Conservation (phyloP, 2,888 invertebrate species). For the Amphipoea lucens region DNA sequence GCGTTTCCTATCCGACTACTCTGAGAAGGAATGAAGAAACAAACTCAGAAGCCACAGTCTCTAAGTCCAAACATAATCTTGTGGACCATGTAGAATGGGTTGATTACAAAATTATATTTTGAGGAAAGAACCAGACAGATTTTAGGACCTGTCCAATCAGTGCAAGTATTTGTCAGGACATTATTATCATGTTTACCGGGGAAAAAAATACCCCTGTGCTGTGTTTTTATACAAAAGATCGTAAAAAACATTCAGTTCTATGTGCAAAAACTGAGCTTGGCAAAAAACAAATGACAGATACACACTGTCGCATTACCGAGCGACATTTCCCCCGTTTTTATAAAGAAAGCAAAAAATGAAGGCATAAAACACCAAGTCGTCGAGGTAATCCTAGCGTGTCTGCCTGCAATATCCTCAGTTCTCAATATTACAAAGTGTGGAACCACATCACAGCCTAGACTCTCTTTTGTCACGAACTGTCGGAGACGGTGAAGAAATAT, state of each 20-base stretch:
- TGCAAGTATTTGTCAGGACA: not conserved
- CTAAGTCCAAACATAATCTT: not conserved
- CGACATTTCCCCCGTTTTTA: conserved; percentile 20
- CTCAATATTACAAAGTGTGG: conserved; percentile 40
- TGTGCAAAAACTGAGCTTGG: not conserved
- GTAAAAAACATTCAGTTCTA: not conserved
- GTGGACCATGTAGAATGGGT: not conserved
- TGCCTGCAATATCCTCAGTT: conserved; percentile 43
- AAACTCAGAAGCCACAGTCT: not conserved
- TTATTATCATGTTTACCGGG: not conserved
- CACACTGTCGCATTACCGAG: conserved; percentile 19
- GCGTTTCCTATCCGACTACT: not conserved
- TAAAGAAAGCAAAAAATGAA: conserved; percentile 23
- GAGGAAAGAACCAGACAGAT: not conserved
- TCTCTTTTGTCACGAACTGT: conserved; percentile 38
- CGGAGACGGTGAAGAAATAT: conserved; percentile 45
- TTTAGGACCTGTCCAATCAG: not conserved
- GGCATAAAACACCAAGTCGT: conserved; percentile 3
- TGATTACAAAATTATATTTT: not conserved
- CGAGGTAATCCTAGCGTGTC: conserved; percentile 40
- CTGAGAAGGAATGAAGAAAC: not conserved
- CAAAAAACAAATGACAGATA: conserved; percentile 14
- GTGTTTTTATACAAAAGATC: not conserved
- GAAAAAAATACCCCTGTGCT: not conserved
- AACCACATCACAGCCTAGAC: conserved; percentile 31